Evolutionary conservation across 1,140 invertebrate genomes (phyloP).

Genomic region (Diprion similis): DNA sequence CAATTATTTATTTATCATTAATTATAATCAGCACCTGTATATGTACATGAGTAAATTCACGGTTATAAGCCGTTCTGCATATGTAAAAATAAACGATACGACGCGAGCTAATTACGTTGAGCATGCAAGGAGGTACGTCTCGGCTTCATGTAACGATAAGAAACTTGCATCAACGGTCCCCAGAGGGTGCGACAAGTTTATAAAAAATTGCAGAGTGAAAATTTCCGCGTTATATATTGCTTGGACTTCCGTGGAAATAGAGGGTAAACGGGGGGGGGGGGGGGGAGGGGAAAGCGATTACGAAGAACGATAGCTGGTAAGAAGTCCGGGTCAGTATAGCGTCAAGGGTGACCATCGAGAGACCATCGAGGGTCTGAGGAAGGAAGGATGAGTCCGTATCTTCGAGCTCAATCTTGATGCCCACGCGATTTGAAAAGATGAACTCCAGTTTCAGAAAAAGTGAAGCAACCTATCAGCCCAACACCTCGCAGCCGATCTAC

Average conservation of each 20-base stretch:
- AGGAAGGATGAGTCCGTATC: too few species aligned
- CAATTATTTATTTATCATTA: too few species aligned
- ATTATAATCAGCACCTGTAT: too few species aligned
- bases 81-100: background rate
- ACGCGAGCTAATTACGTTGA: background rate
- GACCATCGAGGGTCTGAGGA: background rate
- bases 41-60: too few species aligned
- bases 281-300: background rate
- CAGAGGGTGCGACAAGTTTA: background rate
- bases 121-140: background rate
- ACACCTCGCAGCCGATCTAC: conserved; percentile 15
- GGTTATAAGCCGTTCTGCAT: too few species aligned
- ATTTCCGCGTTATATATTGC: background rate
- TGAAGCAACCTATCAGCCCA: conserved; percentile 6
- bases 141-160: background rate
- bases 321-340: background rate
- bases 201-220: background rate
- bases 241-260: background rate
- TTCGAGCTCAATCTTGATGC: too few species aligned
- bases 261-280: background rate
- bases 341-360: background rate
- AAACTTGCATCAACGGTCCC: background rate
- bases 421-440: background rate
- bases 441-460: conserved; percentile 9
- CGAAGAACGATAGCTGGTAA: background rate